Conservation (phyloP, 1,140 invertebrate species). For the Meloidogyne chitwoodi region DNA sequence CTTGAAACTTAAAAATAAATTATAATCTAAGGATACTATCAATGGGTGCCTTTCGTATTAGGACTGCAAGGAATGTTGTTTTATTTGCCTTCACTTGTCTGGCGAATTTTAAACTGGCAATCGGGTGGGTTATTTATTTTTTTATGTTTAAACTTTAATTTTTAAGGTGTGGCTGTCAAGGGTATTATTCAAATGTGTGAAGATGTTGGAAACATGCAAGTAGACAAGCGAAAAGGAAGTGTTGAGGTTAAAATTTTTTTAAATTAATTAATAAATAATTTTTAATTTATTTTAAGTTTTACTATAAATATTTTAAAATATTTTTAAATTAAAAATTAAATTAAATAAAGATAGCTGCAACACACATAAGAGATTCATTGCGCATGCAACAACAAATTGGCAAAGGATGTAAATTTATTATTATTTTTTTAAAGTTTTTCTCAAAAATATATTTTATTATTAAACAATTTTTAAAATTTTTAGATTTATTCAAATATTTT, state of each 20-base stretch:
- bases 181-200: constrained; percentile 57
- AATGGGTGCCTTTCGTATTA: constrained; percentile 63
- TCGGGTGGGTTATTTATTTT: too few relatives aligned
- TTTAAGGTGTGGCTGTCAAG: constrained; percentile 48
- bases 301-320: too few relatives aligned
- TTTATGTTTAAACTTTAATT: constrained; percentile 1
- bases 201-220: constrained; percentile 53
- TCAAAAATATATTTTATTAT: too few relatives aligned
- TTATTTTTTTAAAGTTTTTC: neutral
- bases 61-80: constrained; percentile 65
- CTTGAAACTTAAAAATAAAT: neutral
- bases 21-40: constrained; percentile 59
- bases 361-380: constrained; percentile 53
- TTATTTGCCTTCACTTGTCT: constrained; percentile 63
- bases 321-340: too few relatives aligned
- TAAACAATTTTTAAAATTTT: neutral
- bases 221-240: constrained; percentile 47
- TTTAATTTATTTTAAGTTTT: neutral
- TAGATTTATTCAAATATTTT: neutral
- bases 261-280: neutral
- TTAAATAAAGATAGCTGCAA: constrained; percentile 40
- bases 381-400: constrained; percentile 43
- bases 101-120: constrained; percentile 61
- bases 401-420: constrained; percentile 18
- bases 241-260: constrained; percentile 41